These are phyloP conservation scores for Trypoxylus dichotomus DNA, from an alignment of 1,140 invertebrate genomes.

Conservation along the genomic window DNA sequence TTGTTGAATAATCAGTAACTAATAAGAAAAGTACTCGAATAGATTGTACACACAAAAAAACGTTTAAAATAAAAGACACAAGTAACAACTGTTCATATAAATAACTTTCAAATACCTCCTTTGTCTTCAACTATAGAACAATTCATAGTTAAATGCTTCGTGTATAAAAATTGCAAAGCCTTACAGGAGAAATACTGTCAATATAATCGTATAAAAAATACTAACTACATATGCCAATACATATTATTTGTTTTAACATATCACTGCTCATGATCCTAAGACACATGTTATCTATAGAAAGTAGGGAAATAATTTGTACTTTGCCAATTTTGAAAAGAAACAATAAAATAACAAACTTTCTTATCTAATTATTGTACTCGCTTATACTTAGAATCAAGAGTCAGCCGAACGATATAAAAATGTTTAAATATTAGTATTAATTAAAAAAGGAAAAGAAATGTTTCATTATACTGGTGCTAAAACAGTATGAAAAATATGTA, in stretches of 20 bases:
- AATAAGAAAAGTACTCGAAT: not conserved
- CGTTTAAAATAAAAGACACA: not conserved
- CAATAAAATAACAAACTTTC: not conserved
- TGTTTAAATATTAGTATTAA: constrained; percentile 8
- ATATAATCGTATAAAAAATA: constrained; percentile 28
- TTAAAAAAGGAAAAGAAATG: constrained; percentile 6
- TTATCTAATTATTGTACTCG: not conserved
- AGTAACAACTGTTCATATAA: constrained; percentile 13
- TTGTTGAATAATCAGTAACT: constrained; percentile 9
- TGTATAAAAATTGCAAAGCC: constrained; percentile 27
- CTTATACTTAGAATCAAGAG: constrained; percentile 14
- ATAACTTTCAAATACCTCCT: not conserved
- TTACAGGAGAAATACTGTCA: constrained; percentile 26
- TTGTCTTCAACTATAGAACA: not conserved
- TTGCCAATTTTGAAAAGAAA: not conserved
- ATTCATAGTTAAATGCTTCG: constrained; percentile 14
- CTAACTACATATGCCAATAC: constrained; percentile 27
- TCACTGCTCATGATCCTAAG: constrained; percentile 21
- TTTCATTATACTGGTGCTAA: constrained; percentile 8
- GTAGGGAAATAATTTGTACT: constrained; percentile 14
- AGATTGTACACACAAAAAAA: not conserved
- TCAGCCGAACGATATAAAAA: constrained; percentile 13
- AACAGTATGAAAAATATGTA: constrained; percentile 14
- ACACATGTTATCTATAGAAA: not conserved
- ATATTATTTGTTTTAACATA: not conserved